Evolutionary conservation across 2,797 vertebrate genomes (phyloP).

Genomic region (Pangasius larnaudii): DNA sequence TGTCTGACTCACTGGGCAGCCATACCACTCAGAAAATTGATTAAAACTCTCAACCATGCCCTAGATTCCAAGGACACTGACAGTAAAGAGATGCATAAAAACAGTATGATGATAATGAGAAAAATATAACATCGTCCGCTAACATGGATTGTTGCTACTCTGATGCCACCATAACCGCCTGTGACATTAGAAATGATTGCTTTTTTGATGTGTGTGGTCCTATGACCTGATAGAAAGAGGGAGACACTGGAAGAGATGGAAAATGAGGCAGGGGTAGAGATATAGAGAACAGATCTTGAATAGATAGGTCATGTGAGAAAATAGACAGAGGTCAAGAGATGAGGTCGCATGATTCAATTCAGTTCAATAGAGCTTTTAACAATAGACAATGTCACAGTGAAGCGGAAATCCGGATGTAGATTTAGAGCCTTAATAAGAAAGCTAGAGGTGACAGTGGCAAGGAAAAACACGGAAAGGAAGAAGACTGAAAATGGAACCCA

Average conservation of each 20-base stretch:
- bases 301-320: constrained; percentile 35
- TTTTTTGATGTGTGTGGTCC: constrained; percentile 10
- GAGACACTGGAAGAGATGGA: background rate
- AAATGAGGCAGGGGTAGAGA: constrained; percentile 17
- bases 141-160: constrained; percentile 18
- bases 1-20: constrained; percentile 51
- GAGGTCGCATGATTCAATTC: constrained; percentile 41
- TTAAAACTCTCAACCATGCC: constrained; percentile 80
- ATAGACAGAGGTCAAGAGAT: constrained; percentile 32
- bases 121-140: constrained; percentile 38
- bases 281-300: constrained; percentile 20
- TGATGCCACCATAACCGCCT: constrained; percentile 42
- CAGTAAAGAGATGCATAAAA: constrained; percentile 66
- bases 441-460: background rate
- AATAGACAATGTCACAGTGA: background rate
- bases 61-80: constrained; percentile 68
- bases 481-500: background rate
- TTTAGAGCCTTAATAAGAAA: background rate
- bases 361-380: background rate
- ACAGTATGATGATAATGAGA: constrained; percentile 56
- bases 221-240: constrained; percentile 17
- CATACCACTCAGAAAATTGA: constrained; percentile 76
- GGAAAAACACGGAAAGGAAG: background rate
- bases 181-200: constrained; percentile 57
- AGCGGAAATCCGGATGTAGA: background rate